Conservation (phyloP, 35 echinoderm and acorn worm genomes). For the Apostichopus parvimensis region DNA sequence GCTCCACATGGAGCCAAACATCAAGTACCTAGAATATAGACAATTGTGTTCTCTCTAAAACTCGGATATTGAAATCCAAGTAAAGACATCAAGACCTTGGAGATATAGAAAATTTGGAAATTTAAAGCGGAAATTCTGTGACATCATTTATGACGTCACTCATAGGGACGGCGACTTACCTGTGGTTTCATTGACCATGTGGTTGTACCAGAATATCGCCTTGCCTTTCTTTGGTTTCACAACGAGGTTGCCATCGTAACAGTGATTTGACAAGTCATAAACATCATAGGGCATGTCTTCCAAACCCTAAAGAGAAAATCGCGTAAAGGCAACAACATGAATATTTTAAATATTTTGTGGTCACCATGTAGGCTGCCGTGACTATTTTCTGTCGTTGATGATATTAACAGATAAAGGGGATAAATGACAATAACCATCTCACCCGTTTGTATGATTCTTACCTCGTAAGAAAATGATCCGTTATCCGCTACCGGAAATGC, state of each 20-base stretch:
- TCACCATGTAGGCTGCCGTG: no score
- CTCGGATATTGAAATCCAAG: no score
- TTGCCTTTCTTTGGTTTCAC: slow-evolving; percentile 76
- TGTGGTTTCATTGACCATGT: slow-evolving; percentile 63
- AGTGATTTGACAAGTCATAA: slow-evolving; percentile 66
- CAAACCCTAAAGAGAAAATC: slow-evolving; percentile 17
- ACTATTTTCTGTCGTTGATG: no score
- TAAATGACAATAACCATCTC: neutral
- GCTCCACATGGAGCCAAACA: no score
- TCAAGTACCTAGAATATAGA: no score
- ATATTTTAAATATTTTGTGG: no score
- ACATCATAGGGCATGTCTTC: slow-evolving; percentile 35
- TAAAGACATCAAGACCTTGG: no score
- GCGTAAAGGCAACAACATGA: no score
- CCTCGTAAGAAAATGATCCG: slow-evolving; percentile 45
- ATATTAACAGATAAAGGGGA: no score
- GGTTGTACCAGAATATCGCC: slow-evolving; percentile 86
- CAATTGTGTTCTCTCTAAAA: no score
- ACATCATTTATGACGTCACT: neutral
- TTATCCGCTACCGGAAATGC: slow-evolving; percentile 52
- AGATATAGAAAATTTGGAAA: no score
- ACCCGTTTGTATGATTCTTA: neutral
- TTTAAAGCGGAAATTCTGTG: no score
- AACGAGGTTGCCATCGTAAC: slow-evolving; percentile 61
- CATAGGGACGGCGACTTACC: slow-evolving; percentile 25